phyloP scores from a whole-genome alignment of 2,888 invertebrate genomes.

The Tillus elongatus region DNA sequence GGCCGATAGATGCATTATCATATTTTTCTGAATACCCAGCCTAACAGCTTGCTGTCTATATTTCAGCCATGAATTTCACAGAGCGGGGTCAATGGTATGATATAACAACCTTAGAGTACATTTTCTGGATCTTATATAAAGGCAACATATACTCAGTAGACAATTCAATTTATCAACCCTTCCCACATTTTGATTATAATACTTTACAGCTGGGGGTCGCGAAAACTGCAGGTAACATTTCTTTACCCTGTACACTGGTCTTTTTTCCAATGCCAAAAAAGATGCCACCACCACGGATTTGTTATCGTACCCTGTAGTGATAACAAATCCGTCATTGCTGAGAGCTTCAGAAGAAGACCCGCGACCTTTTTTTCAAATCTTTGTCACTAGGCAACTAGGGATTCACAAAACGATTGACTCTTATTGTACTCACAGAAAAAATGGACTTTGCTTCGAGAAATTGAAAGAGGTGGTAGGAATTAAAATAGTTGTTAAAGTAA shows the following conservation, averaged over 20 bases:
- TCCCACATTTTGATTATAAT: conserved; percentile 4
- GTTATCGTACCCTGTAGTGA: conserved; percentile 1
- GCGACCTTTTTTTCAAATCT: conserved; percentile 2
- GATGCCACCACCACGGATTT: not conserved
- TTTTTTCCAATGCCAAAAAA: too few species aligned
- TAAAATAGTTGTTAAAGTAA: conserved; percentile 3
- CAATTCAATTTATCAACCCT: not conserved
- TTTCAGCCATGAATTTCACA: too few species aligned
- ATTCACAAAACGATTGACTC: conserved; percentile 2
- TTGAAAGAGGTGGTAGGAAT: conserved; percentile 2
- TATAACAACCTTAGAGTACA: too few species aligned
- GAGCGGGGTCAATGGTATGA: too few species aligned
- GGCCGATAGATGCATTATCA: too few species aligned
- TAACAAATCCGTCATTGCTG: conserved; percentile 1
- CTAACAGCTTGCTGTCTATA: too few species aligned
- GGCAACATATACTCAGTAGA: conserved; percentile 3
- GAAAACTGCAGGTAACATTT: not conserved
- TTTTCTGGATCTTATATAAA: conserved; percentile 3
- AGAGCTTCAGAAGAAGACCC: not conserved
- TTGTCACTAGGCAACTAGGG: conserved; percentile 2
- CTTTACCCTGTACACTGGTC: too few species aligned
- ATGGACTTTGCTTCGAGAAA: conserved; percentile 1
- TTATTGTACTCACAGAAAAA: not conserved
- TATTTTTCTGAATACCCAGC: too few species aligned
- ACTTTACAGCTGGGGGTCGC: not conserved